Conservation (phyloP, 2,888 invertebrate species). For the Hylaea fasciaria region DNA sequence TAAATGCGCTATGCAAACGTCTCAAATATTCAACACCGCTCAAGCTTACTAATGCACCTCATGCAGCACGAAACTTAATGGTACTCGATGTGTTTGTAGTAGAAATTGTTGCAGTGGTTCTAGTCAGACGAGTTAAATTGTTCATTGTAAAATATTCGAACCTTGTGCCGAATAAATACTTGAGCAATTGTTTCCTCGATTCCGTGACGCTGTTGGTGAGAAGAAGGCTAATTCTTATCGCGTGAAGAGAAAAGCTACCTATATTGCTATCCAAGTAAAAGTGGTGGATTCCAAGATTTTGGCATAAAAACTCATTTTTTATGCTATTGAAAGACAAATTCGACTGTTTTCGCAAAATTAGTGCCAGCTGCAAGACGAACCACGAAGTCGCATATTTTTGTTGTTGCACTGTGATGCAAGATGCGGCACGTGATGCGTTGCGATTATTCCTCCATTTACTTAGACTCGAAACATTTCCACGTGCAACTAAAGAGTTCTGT, state of each 20-base stretch:
- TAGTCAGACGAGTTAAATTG: background rate
- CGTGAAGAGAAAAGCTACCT: too few relatives aligned
- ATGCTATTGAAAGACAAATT: too few relatives aligned
- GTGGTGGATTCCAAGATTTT: too few relatives aligned
- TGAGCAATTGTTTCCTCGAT: too few relatives aligned
- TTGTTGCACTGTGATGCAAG: conserved; percentile 39
- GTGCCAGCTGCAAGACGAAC: too few relatives aligned
- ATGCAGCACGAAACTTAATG: conserved; percentile 39
- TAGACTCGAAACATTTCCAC: conserved; percentile 59
- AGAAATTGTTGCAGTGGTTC: conserved; percentile 1
- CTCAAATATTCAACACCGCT: conserved; percentile 40
- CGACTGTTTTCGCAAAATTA: too few relatives aligned
- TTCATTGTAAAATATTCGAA: too few relatives aligned
- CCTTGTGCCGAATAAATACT: too few relatives aligned
- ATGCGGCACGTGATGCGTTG: conserved; percentile 58
- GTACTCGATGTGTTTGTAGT: conserved; percentile 20
- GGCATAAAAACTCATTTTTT: too few relatives aligned
- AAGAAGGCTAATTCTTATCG: too few relatives aligned
- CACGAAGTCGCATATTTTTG: background rate
- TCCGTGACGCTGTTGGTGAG: too few relatives aligned
- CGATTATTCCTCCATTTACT: conserved; percentile 73
- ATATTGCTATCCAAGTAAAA: too few relatives aligned
- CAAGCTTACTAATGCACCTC: conserved; percentile 48
- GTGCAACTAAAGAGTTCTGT: conserved; percentile 53
- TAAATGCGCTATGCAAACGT: conserved; percentile 33